phyloP scores from a whole-genome alignment of 2,797 vertebrate species.

The Falco berigora region DNA sequence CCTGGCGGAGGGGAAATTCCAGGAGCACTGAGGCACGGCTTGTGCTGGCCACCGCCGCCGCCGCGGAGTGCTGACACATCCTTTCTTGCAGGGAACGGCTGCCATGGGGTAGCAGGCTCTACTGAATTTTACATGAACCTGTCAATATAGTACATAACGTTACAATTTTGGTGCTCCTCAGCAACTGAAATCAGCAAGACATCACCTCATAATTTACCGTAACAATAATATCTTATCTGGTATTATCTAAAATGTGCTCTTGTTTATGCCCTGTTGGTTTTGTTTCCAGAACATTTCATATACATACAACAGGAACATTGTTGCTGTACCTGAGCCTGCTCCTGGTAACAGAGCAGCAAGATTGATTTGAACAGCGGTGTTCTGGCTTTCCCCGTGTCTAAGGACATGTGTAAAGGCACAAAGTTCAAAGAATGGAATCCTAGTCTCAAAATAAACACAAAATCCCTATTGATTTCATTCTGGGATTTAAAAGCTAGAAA shows the following conservation, averaged over 20 bases:
- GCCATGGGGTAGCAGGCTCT: constrained; percentile 6
- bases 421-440: neutral
- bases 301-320: neutral
- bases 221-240: neutral
- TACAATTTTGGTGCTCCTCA: neutral
- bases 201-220: neutral
- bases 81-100: constrained; percentile 30
- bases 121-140: constrained; percentile 71
- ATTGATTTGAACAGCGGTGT: neutral
- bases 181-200: neutral
- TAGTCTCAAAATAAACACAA: neutral
- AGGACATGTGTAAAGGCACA: neutral
- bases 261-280: neutral
- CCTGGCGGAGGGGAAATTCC: neutral
- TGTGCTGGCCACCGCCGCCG: constrained; percentile 15
- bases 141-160: neutral
- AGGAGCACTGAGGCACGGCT: constrained; percentile 32
- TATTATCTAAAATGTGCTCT: neutral
- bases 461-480: neutral
- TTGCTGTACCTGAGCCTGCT: neutral
- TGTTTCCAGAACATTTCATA: neutral
- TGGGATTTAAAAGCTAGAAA: neutral
- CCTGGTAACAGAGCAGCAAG: neutral
- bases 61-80: constrained; percentile 62
- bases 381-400: neutral